Conservation (phyloP, 1,140 invertebrate species). For the Drosophila rhopaloa region DNA sequence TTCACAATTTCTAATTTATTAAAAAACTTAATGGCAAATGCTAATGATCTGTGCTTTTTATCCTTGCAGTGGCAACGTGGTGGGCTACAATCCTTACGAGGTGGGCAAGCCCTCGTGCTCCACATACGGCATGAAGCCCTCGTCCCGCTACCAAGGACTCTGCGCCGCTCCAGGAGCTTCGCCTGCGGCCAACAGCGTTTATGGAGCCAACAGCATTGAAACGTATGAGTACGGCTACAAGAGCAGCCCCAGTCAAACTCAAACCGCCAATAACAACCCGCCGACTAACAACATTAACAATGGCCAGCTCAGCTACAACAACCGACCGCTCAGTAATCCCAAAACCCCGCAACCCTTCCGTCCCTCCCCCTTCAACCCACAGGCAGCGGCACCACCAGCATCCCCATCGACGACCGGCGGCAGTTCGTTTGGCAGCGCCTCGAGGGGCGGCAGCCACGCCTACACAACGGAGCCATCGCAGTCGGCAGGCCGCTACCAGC, state of each 20-base stretch:
- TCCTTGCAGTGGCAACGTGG: slow-evolving; percentile 89
- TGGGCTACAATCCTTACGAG: slow-evolving; percentile 90
- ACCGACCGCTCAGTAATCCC: slow-evolving; percentile 60
- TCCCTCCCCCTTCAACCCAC: slow-evolving; percentile 55
- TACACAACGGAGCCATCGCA: slow-evolving; percentile 59
- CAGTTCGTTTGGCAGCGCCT: slow-evolving; percentile 58
- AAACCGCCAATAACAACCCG: slow-evolving; percentile 56
- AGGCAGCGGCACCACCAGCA: slow-evolving; percentile 59
- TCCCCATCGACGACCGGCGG: slow-evolving; percentile 32
- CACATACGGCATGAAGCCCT: slow-evolving; percentile 88
- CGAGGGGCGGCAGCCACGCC: slow-evolving; percentile 64
- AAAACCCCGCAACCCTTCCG: slow-evolving; percentile 30
- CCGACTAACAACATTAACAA: slow-evolving; percentile 79
- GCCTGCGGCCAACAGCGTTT: slow-evolving; percentile 51
- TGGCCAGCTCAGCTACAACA: slow-evolving; percentile 48
- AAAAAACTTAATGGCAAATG: background rate
- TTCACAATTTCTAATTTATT: no score
- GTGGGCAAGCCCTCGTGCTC: slow-evolving; percentile 90
- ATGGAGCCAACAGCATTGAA: slow-evolving; percentile 77
- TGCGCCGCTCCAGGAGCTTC: slow-evolving; percentile 85
- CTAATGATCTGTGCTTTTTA: background rate
- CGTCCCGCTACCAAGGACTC: slow-evolving; percentile 90
- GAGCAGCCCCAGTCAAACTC: slow-evolving; percentile 49
- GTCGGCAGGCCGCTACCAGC: slow-evolving; percentile 60
- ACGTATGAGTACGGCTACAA: slow-evolving; percentile 81